These are phyloP conservation scores for Bicyclus anynana DNA, from an alignment of 1,140 invertebrate species.

Conservation along the genomic window DNA sequence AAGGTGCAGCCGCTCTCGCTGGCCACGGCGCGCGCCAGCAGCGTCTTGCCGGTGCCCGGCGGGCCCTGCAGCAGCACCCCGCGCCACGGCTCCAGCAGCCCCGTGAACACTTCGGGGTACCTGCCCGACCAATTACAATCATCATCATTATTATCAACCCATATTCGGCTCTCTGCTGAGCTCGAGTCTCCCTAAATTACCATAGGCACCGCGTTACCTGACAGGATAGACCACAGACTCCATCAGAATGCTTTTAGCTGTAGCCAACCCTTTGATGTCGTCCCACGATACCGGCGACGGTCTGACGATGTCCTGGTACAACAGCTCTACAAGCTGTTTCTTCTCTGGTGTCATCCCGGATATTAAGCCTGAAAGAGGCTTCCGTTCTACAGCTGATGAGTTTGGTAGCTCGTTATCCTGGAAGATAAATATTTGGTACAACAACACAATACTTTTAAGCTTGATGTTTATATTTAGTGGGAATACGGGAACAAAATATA, in stretches of 20 bases:
- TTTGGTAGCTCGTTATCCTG: background rate
- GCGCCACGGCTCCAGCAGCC: conserved; percentile 89
- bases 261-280: conserved; percentile 86
- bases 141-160: no score
- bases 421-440: background rate
- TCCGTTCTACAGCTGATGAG: conserved; percentile 77
- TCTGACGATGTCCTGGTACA: conserved; percentile 73
- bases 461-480: no score
- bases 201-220: no score
- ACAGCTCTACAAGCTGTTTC: conserved; percentile 48
- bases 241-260: conserved; percentile 90
- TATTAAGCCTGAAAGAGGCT: conserved; percentile 66
- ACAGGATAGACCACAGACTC: conserved; percentile 92
- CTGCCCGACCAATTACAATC: no score
- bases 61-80: conserved; percentile 92
- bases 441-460: no score
- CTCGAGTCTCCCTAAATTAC: no score
- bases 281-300: conserved; percentile 79
- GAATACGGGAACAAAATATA: no score
- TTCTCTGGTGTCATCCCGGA: conserved; percentile 41
- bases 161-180: no score
- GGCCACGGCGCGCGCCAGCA: conserved; percentile 92
- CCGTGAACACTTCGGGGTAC: conserved; percentile 90
- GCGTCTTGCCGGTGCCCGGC: conserved; percentile 91
- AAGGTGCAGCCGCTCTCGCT: conserved; percentile 90